phyloP scores from a whole-genome alignment of 2,888 invertebrate species.

The Apotomis capreana region DNA sequence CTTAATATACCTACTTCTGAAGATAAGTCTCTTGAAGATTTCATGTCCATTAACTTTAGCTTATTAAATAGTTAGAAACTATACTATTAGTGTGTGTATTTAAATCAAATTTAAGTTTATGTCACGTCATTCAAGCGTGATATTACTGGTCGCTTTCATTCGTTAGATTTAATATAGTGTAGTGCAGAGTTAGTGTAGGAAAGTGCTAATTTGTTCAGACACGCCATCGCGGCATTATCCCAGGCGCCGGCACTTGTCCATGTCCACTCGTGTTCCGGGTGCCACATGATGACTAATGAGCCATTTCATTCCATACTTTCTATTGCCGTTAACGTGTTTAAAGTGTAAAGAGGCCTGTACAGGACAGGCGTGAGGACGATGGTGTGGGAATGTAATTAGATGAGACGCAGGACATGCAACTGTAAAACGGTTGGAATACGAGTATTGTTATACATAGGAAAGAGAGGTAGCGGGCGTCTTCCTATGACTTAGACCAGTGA shows the following conservation, averaged over 20 bases:
- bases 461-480: too few relatives aligned
- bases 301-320: slow-evolving; percentile 28
- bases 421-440: too few relatives aligned
- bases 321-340: background rate
- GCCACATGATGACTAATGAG: slow-evolving; percentile 27
- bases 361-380: background rate
- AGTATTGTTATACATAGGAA: too few relatives aligned
- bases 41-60: background rate
- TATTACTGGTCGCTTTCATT: slow-evolving; percentile 56
- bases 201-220: slow-evolving; percentile 64
- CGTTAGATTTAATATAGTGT: slow-evolving; percentile 28
- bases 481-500: too few relatives aligned
- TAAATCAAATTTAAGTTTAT: background rate
- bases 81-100: background rate
- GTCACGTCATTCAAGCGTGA: slow-evolving; percentile 10
- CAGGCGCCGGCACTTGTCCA: slow-evolving; percentile 51
- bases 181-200: slow-evolving; percentile 46
- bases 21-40: background rate
- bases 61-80: slow-evolving; percentile 3
- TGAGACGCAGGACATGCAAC: too few relatives aligned
- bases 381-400: too few relatives aligned
- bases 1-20: background rate
- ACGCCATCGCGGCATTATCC: slow-evolving; percentile 68
- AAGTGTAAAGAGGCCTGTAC: background rate
- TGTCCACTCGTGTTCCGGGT: slow-evolving; percentile 50